These are phyloP conservation scores for Mustela lutreola DNA, from an alignment of 2,113 vertebrate genomes.

Conservation along the genomic window DNA sequence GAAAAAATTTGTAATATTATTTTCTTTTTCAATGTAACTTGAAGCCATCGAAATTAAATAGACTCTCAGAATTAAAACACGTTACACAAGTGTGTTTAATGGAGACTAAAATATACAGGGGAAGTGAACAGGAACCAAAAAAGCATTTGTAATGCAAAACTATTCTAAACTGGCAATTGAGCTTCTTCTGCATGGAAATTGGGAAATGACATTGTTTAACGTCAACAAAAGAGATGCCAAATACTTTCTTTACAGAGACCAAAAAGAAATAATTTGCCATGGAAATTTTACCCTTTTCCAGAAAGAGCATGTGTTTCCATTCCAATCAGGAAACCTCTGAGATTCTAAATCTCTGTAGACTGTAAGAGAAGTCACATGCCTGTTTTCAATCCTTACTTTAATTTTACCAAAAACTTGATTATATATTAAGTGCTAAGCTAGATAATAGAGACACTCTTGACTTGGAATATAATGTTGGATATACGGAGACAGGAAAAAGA, in stretches of 20 bases:
- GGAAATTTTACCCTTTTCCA: neutral
- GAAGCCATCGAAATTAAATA: slow-evolving; percentile 12
- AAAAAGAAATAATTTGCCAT: slow-evolving; percentile 23
- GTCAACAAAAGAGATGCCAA: slow-evolving; percentile 27
- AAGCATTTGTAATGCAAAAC: neutral
- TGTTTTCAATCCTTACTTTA: neutral
- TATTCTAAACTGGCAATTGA: neutral
- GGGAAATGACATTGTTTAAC: slow-evolving; percentile 32
- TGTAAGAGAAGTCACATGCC: neutral
- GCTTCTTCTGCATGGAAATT: neutral
- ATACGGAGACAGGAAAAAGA: neutral
- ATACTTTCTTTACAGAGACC: neutral
- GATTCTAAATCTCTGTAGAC: slow-evolving; percentile 17
- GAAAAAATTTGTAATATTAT: slow-evolving; percentile 8
- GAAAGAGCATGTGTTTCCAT: neutral
- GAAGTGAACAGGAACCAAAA: slow-evolving; percentile 6
- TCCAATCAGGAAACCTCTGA: neutral
- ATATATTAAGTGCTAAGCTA: neutral
- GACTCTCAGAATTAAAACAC: slow-evolving; percentile 34
- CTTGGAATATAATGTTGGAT: neutral
- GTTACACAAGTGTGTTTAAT: neutral
- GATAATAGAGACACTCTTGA: neutral
- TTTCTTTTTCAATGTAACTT: slow-evolving; percentile 56
- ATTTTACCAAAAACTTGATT: neutral
- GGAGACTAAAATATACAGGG: neutral